These are phyloP conservation scores for Protonemura montana DNA, from an alignment of 2,888 invertebrate genomes.

Conservation along the genomic window DNA sequence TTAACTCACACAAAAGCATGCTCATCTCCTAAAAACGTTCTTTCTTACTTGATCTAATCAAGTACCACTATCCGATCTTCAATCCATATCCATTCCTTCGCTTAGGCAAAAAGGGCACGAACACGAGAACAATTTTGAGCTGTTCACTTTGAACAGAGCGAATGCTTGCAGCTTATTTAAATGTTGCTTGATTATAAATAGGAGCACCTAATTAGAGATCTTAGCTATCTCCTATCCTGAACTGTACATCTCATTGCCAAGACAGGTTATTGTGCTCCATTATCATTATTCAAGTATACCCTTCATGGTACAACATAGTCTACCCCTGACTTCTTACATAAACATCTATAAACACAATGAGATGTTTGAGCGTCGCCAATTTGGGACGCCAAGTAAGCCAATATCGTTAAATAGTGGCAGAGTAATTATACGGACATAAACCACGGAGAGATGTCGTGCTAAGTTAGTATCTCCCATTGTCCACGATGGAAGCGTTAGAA, in stretches of 20 bases:
- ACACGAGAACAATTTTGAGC: too few relatives aligned
- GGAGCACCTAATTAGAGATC: not conserved
- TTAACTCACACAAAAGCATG: too few relatives aligned
- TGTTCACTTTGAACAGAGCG: too few relatives aligned
- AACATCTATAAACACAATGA: not conserved
- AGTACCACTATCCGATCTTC: too few relatives aligned
- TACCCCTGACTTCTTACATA: not conserved
- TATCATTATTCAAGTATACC: not conserved
- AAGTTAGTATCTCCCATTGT: slow-evolving; percentile 19
- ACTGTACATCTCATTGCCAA: not conserved
- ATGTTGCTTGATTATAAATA: not conserved
- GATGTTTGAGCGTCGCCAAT: not conserved
- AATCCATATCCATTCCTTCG: too few relatives aligned
- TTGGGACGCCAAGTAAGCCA: not conserved
- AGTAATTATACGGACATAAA: slow-evolving; percentile 25
- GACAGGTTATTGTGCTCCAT: not conserved
- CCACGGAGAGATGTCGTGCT: slow-evolving; percentile 29
- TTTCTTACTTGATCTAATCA: too few relatives aligned
- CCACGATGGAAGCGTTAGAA: not conserved
- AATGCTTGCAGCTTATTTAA: not conserved
- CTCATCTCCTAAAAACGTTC: too few relatives aligned
- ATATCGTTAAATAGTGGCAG: slow-evolving; percentile 2
- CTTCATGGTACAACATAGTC: not conserved
- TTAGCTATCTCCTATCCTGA: not conserved
- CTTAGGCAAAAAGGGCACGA: too few relatives aligned